Percentiles rank a stretch among this genome's conserved stretches.
Evolutionary conservation across 2,888 invertebrate species (phyloP).

Genomic region (Morpho helenor): DNA sequence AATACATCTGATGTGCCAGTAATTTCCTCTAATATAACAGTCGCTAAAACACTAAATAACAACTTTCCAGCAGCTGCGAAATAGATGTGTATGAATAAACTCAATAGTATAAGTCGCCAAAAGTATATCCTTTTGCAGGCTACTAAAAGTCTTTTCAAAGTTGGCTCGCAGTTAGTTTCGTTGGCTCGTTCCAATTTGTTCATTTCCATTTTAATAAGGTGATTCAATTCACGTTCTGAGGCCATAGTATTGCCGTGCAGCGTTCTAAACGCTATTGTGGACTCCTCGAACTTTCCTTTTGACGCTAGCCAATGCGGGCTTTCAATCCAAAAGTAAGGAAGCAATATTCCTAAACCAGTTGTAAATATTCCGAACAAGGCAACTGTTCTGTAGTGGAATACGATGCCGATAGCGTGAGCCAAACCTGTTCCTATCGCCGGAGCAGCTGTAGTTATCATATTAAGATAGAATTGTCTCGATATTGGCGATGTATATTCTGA

Average conservation of each 20-base stretch:
- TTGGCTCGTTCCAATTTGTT: constrained; percentile 11
- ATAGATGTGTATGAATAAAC: constrained; percentile 15
- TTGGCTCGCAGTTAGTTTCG: neutral
- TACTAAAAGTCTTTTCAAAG: constrained; percentile 4
- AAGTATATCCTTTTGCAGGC: constrained; percentile 18
- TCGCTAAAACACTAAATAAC: constrained; percentile 18
- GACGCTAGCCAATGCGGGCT: constrained; percentile 29
- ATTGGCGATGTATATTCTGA: constrained; percentile 20
- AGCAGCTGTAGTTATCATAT: constrained; percentile 20
- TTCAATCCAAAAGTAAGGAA: constrained; percentile 23
- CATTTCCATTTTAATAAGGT: constrained; percentile 24
- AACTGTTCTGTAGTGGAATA: constrained; percentile 24
- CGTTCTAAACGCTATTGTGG: constrained; percentile 13
- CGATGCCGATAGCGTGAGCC: constrained; percentile 18
- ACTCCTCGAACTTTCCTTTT: constrained; percentile 22
- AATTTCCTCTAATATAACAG: constrained; percentile 24
- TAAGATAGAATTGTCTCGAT: constrained; percentile 13
- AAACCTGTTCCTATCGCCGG: constrained; percentile 21
- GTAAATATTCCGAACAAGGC: constrained; percentile 20
- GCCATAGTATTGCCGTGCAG: constrained; percentile 14
- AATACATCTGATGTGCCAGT: constrained; percentile 22
- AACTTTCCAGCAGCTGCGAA: constrained; percentile 22
- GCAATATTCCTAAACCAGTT: constrained; percentile 11
- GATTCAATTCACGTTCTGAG: constrained; percentile 19
- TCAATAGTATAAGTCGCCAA: constrained; percentile 14